Percentiles rank a stretch among this genome's conserved stretches.
phyloP scores from a whole-genome alignment of 2,888 invertebrate genomes.

The Caradrina clavipalpis region DNA sequence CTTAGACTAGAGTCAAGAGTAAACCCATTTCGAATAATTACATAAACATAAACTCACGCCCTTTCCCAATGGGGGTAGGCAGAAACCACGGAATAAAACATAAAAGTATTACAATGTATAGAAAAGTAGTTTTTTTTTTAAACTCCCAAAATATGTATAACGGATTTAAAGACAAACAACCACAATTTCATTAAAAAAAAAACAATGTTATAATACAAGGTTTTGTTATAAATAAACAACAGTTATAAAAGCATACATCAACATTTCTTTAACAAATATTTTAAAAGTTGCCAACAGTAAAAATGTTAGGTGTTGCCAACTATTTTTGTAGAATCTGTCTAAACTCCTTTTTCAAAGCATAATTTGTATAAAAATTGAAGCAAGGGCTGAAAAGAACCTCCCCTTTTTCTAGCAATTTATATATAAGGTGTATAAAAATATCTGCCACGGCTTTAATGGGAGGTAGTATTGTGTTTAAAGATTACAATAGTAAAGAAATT shows the following conservation, averaged over 20 bases:
- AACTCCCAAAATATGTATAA: too few relatives aligned
- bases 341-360: not conserved
- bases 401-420: not conserved
- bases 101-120: too few relatives aligned
- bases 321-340: not conserved
- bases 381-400: not conserved
- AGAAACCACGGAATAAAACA: too few relatives aligned
- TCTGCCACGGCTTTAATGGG: too few relatives aligned
- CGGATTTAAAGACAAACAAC: not conserved
- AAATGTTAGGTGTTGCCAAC: not conserved
- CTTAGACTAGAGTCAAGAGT: too few relatives aligned
- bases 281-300: conserved; percentile 5
- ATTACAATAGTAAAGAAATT: too few relatives aligned
- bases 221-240: not conserved
- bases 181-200: conserved; percentile 12
- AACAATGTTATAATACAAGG: not conserved
- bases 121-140: too few relatives aligned
- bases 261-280: not conserved
- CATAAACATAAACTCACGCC: too few relatives aligned
- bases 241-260: conserved; percentile 9
- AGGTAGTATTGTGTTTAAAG: too few relatives aligned
- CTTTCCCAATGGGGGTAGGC: too few relatives aligned
- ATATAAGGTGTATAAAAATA: too few relatives aligned
- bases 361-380: not conserved
- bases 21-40: too few relatives aligned